Evolutionary conservation across 1,140 invertebrate species (phyloP), one percentile per base, ranked within the genome.

Genomic region (Hydropsyche tenuis): DNA sequence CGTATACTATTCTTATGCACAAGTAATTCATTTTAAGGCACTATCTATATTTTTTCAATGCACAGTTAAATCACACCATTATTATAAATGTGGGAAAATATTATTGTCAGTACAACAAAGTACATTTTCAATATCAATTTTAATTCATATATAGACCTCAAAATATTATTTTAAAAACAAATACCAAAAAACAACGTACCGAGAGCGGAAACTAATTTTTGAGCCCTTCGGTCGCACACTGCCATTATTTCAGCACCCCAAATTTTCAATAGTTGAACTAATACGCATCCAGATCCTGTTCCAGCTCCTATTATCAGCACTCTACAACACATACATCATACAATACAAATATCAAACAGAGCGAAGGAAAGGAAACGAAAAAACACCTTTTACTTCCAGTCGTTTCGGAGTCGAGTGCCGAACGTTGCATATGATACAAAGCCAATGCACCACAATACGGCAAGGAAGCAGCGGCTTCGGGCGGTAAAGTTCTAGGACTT

Each of bases 361-460:
- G 30, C n/a, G n/a, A 12, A 3, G 5, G 22, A 12, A 60, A 25
- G 14, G 16, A 27, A 46, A 53, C n/a, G 9, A 9, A 18, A 9
- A 5, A 30, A 27, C 64, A 83, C 84, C 84, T 79, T 78, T 83
- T 84, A 23, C 81, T 81, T 60, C 81, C 83, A 45, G 78, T 78
- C 23, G 77, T 79, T 48, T 82, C 78, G 0, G 75, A 75, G 0
- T 70, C 73, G 68, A 79, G 79, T 0, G 70, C 72, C 25, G 82
- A 65, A 2, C 25, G 14, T 14, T 80, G 75, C 4, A 85, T 65
- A 0, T 81, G 80, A 1, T 73, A 48, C 16, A 84, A 74, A 2
- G 82, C 83, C 4, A 79, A 62, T 0, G 79, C 45, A 6, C 82
- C 83, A 9, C 71, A 77, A 81, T 83, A 83, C 0, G 83, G 82